Evolutionary conservation across 2,797 vertebrate species (phyloP).

Genomic region (Poecilia picta): DNA sequence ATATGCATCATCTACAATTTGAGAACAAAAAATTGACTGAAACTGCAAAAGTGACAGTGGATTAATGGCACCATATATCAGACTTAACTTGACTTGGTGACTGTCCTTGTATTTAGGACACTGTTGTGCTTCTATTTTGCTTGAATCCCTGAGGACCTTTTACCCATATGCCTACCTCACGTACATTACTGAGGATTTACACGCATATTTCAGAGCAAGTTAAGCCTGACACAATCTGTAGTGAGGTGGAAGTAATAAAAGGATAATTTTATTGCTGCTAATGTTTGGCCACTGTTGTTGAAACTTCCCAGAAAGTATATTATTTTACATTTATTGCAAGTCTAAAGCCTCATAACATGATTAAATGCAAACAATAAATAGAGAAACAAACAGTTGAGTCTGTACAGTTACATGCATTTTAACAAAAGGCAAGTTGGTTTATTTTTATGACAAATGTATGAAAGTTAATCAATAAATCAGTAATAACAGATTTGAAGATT

Average conservation of each 20-base stretch:
- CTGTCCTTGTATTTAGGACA: slow-evolving; percentile 2
- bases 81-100: slow-evolving; percentile 36
- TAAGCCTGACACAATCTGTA: not conserved
- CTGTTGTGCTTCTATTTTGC: not conserved
- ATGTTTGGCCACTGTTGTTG: not conserved
- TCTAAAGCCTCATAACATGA: not conserved
- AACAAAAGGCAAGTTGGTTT: not conserved
- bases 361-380: not conserved
- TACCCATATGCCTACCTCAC: not conserved
- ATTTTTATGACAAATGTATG: not conserved
- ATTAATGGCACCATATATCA: slow-evolving; percentile 43
- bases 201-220: not conserved
- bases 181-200: not conserved
- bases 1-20: slow-evolving; percentile 45
- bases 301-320: not conserved
- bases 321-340: not conserved
- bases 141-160: not conserved
- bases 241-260: not conserved
- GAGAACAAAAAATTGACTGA: slow-evolving; percentile 21
- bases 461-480: not conserved
- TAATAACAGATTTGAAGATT: not conserved
- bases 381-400: not conserved
- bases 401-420: not conserved
- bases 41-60: slow-evolving; percentile 14
- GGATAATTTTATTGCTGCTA: not conserved